phyloP scores from a whole-genome alignment of 53 echinoderm and acorn worm species.

The Holothuria scabra region DNA sequence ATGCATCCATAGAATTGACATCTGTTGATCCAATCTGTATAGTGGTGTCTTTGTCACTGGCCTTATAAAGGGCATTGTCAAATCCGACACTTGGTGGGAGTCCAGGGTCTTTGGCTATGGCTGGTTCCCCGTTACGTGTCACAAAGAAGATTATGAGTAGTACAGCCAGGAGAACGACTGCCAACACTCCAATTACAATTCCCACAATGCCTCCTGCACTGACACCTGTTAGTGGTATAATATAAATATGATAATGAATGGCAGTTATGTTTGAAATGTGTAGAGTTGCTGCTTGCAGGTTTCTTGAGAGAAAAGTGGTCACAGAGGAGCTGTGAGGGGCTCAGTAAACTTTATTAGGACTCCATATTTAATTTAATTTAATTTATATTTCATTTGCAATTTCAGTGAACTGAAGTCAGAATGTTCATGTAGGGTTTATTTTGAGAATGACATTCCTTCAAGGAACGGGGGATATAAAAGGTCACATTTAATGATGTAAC shows the following conservation, averaged over 20 bases:
- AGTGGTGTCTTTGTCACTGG: constrained; percentile 23
- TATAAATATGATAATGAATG: background rate
- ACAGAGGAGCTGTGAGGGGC: too few species aligned
- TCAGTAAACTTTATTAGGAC: too few species aligned
- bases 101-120: background rate
- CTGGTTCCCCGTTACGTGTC: constrained; percentile 1
- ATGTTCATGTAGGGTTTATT: too few species aligned
- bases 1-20: constrained; percentile 23
- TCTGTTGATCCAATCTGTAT: constrained; percentile 20
- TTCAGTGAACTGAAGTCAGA: too few species aligned
- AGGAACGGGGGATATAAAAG: too few species aligned
- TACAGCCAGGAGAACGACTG: constrained; percentile 35
- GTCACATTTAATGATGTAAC: too few species aligned
- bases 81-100: constrained; percentile 70
- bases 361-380: too few species aligned
- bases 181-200: constrained; percentile 56
- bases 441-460: too few species aligned
- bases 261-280: background rate
- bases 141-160: constrained; percentile 56
- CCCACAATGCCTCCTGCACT: constrained; percentile 61
- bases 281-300: background rate
- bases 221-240: background rate
- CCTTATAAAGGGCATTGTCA: constrained; percentile 77
- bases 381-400: too few species aligned
- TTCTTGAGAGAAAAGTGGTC: too few species aligned